Evolutionary conservation across 2,888 invertebrate species (phyloP), one percentile per base, ranked within the genome.

Genomic region (Lasius fuliginosus): DNA sequence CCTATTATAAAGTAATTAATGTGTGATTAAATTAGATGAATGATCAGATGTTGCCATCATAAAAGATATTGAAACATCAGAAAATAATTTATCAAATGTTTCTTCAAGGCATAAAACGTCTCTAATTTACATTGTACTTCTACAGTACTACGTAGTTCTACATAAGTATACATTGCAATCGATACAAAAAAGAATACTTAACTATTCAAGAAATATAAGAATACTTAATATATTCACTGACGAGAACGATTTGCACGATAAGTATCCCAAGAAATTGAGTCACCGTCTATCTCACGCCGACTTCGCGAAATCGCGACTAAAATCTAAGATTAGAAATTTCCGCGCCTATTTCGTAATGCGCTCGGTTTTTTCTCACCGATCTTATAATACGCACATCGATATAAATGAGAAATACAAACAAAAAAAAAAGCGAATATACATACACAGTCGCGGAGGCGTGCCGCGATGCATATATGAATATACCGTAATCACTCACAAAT

Each of bases 401-500:
- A 46, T 67, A 68, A 49, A 62, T 74, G 46, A 23, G 23, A 82
- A 75, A 42, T 65, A 79, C 58, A 58, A 36, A 36, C 23, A 23
- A 42, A 36, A 36, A 36, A 36, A 33, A 3, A 36, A 36, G 36
- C 40, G 15, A 56, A 77, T 68, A 42, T n/a, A n/a, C 53, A n/a
- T 53, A 53, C 2, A 53, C 6, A 53, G 0, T 30, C 62, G 8
- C 62, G 8, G 8, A 62, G 30, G 33, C 40, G 11, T 11, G n/a
- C 36, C 62, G 18, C 27, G 15, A 23, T 49, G 23, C 18, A 11
- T 27, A 30, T 18, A 23, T 27, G 60, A 86, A 86, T 83, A 84
- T 65, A n/a, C 8, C 82, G 83, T 82, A 76, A 87, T 89, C 86
- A 65, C 33, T 89, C 89, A 65, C 87, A 76, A 90, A 86, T 88